Evolutionary conservation across 1,140 invertebrate species (phyloP).

Genomic region (Andrena cerasifolii): DNA sequence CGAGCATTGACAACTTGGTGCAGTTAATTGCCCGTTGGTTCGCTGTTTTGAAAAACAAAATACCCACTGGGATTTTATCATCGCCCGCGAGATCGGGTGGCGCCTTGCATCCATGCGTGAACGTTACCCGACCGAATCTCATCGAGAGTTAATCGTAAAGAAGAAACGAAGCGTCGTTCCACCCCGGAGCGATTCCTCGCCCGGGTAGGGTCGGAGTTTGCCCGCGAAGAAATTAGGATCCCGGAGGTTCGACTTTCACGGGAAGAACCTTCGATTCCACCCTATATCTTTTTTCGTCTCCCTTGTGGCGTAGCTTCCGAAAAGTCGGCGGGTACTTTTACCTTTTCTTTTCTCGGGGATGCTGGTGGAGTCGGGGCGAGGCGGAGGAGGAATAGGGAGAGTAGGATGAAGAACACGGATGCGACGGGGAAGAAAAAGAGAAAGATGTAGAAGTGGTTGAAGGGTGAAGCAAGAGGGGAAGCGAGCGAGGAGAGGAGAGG

Average conservation of each 20-base stretch:
- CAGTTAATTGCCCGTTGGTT: slow-evolving; percentile 40
- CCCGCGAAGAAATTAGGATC: slow-evolving; percentile 52
- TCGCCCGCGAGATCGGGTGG: too few species aligned
- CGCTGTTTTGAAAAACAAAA: neutral
- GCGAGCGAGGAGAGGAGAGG: neutral
- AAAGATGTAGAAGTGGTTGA: neutral
- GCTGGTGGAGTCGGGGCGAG: neutral
- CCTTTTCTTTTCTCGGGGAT: slow-evolving; percentile 1
- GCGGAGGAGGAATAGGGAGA: too few species aligned
- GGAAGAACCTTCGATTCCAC: slow-evolving; percentile 48
- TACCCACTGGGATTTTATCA: too few species aligned
- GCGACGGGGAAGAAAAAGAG: neutral
- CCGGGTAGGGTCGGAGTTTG: neutral
- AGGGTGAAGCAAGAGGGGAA: neutral
- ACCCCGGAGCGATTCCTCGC: neutral
- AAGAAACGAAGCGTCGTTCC: neutral
- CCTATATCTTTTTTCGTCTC: slow-evolving; percentile 13
- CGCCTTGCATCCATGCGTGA: neutral
- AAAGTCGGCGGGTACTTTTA: slow-evolving; percentile 42
- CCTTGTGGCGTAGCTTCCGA: slow-evolving; percentile 26
- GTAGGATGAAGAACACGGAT: slow-evolving; percentile 1
- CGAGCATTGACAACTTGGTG: slow-evolving; percentile 51
- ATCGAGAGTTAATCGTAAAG: neutral
- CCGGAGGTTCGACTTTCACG: slow-evolving; percentile 24
- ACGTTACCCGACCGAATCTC: neutral